A percentile compares a stretch with the other conserved stretches of the same genome.
Evolutionary conservation across 2,888 invertebrate genomes (phyloP).

Genomic region (Drosophila helvetica): DNA sequence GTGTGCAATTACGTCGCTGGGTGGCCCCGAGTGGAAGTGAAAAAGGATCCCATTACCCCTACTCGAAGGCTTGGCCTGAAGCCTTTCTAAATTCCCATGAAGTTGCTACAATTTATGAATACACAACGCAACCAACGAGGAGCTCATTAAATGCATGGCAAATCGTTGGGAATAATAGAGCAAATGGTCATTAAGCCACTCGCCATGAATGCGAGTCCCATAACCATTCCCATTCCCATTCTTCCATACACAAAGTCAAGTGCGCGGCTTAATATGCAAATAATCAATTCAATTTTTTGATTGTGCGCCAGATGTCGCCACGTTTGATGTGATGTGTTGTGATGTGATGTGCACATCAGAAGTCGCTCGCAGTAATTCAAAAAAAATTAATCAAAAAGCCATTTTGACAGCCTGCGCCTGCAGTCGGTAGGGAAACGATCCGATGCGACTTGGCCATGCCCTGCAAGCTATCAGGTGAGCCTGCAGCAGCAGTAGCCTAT

Average conservation of each 20-base stretch:
- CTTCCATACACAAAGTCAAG: constrained; percentile 8
- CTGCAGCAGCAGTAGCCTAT: constrained; percentile 29
- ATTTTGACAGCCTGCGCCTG: constrained; percentile 9
- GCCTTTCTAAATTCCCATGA: constrained; percentile 56
- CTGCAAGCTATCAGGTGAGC: background rate
- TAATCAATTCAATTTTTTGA: constrained; percentile 12
- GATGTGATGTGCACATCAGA: constrained; percentile 23
- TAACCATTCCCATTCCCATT: too few species aligned
- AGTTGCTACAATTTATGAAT: constrained; percentile 50
- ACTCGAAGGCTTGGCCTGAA: background rate
- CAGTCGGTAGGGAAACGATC: background rate
- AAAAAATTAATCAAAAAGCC: constrained; percentile 35
- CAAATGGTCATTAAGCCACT: constrained; percentile 4
- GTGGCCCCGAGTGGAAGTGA: background rate
- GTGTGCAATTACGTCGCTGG: constrained; percentile 1
- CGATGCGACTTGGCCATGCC: background rate
- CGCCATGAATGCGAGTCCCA: constrained; percentile 22
- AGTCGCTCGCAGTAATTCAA: constrained; percentile 40
- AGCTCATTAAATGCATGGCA: constrained; percentile 47
- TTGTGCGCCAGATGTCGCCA: constrained; percentile 28
- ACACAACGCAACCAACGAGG: constrained; percentile 21
- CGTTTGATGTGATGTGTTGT: constrained; percentile 18
- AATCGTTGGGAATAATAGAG: constrained; percentile 16
- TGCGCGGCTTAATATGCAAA: constrained; percentile 6
- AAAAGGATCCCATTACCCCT: background rate